Evolutionary conservation across 1,140 invertebrate genomes (phyloP), one percentile per base, ranked within the genome.

Genomic region (Saccostrea echinata): DNA sequence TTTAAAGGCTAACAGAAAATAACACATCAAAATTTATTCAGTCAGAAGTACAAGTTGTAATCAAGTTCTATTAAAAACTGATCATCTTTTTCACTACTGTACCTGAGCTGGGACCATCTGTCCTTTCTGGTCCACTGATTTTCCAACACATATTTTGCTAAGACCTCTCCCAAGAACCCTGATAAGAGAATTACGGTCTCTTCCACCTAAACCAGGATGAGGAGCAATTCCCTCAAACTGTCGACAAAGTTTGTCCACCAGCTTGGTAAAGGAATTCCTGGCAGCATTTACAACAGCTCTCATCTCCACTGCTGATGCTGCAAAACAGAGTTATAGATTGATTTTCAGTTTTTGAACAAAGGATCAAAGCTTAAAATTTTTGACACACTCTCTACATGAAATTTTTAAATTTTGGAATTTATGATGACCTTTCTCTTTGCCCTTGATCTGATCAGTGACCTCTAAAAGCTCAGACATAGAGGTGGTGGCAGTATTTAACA

Each of bases 391-490:
- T 30, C 68, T 76, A 43, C 4, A 27, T 3, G n/a, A 76, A 35
- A n/a, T 21, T 57, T 57, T 57, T 2, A 76, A 43, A 1, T 43
- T 43, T 43, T 43, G 1, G 27, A n/a, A 80, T 18, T 43, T 30
- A 80, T 30, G 12, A 21, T 84, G 86, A 93, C 93, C 87, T 91
- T 88, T 88, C 30, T 93, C 90, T 86, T 91, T 92, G 68, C 91
- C 90, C 53, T 92, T 91, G 21, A 93, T 85, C 43, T 92, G 90
- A 43, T 84, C 88, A 12, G 92, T 76, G 12, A 91, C 91, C 57
- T 93, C 91, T 24, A 92, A 88, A 3, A 94, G 86, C 55, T 94
- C 93, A n/a, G 90, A 90, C 80, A 92, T 92, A n/a, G 92, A 92
- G 4, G 90, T 88, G 0, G 92, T 85, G 6, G 93, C 90, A 24